Evolutionary conservation across 2,113 vertebrate genomes (phyloP).

Genomic region (Cepphus grylle): DNA sequence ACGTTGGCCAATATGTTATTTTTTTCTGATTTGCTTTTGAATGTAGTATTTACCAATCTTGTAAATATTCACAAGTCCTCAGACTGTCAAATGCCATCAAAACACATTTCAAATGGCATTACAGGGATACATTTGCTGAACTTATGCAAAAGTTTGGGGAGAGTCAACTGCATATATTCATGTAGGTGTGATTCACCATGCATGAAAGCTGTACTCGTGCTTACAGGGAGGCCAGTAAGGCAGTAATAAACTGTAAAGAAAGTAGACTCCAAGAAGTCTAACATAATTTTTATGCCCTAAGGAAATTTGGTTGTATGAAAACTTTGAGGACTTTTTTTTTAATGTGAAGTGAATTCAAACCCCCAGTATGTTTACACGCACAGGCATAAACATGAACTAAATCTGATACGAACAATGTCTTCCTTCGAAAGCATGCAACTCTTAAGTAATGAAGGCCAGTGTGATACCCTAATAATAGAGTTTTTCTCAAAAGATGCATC

Average conservation of each 20-base stretch:
- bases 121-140: not conserved
- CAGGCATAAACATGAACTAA: not conserved
- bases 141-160: not conserved
- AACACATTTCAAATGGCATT: not conserved
- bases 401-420: not conserved
- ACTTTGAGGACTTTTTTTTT: not conserved
- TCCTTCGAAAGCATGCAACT: not conserved
- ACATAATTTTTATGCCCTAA: not conserved
- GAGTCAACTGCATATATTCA: not conserved
- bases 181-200: not conserved
- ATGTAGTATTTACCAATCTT: not conserved
- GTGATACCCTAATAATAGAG: not conserved
- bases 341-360: not conserved
- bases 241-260: not conserved
- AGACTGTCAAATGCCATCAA: not conserved
- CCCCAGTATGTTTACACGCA: rapidly evolving
- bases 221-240: not conserved
- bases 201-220: not conserved
- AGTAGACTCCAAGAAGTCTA: not conserved
- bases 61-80: not conserved
- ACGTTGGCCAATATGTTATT: not conserved
- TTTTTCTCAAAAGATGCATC: not conserved
- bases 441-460: not conserved
- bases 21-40: not conserved
- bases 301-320: not conserved